These are phyloP conservation scores for Crocallis elinguaria DNA, from an alignment of 2,888 invertebrate species.

Conservation along the genomic window DNA sequence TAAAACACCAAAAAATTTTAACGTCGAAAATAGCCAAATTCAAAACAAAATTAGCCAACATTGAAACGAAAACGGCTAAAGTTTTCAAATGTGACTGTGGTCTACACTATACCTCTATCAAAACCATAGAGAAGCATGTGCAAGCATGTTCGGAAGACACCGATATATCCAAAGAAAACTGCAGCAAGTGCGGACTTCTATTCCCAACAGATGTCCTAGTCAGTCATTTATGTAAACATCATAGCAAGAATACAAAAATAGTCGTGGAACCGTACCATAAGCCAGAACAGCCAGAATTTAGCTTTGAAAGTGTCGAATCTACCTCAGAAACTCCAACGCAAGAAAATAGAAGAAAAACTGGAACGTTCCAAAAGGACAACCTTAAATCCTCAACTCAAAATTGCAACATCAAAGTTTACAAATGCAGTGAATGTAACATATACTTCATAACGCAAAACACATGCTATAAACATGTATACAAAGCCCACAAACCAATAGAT, in stretches of 20 bases:
- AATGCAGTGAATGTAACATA: conserved; percentile 57
- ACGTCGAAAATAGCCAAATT: background rate
- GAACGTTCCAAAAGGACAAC: too few relatives aligned
- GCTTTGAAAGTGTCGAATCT: conserved; percentile 8
- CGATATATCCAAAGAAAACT: conserved; percentile 43
- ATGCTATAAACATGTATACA: conserved; percentile 50
- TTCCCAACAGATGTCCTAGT: conserved; percentile 52
- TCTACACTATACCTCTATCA: conserved; percentile 47
- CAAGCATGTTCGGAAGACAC: conserved; percentile 28
- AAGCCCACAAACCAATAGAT: conserved; percentile 47
- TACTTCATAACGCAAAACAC: conserved; percentile 47
- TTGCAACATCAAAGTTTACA: conserved; percentile 30
- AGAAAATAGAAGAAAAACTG: background rate
- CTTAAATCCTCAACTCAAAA: background rate
- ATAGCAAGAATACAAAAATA: conserved; percentile 37
- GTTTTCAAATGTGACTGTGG: conserved; percentile 52
- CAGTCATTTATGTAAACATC: conserved; percentile 52
- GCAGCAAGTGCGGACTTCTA: conserved; percentile 50
- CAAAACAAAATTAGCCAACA: background rate
- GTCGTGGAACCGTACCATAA: conserved; percentile 24
- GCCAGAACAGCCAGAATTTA: background rate
- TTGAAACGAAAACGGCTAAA: conserved; percentile 10
- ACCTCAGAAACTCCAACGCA: conserved; percentile 2
- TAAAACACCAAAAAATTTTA: background rate
- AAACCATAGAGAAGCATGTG: conserved; percentile 44